Evolutionary conservation across 2,797 vertebrate genomes (phyloP).

Genomic region (Poliocrania exsul): DNA sequence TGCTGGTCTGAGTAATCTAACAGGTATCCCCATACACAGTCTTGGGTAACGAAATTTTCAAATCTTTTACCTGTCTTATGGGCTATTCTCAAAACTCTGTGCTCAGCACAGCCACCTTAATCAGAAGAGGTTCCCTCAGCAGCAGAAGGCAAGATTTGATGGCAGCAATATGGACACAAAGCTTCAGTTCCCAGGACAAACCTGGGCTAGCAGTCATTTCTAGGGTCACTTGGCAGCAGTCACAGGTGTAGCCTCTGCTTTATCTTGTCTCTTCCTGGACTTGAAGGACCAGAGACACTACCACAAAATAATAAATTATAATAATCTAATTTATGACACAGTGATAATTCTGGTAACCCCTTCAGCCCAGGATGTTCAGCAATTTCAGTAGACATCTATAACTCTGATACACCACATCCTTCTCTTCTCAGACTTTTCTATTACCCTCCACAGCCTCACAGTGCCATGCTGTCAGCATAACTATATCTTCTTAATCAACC

Average conservation of each 20-base stretch:
- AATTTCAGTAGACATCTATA: not conserved
- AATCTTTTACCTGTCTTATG: not conserved
- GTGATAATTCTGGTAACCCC: not conserved
- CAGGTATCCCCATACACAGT: fast-evolving
- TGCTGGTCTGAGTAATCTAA: not conserved
- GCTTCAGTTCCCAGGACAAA: not conserved
- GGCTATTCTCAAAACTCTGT: not conserved
- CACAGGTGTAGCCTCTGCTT: not conserved
- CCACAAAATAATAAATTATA: not conserved
- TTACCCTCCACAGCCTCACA: not conserved
- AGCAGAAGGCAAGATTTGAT: not conserved
- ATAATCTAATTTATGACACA: not conserved
- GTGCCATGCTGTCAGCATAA: not conserved
- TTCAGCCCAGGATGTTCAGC: not conserved
- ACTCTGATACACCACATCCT: not conserved
- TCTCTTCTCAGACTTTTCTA: not conserved
- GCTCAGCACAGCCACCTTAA: not conserved
- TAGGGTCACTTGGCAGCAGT: not conserved
- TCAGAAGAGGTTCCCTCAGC: not conserved
- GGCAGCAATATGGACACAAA: not conserved
- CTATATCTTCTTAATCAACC: not conserved
- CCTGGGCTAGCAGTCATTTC: not conserved
- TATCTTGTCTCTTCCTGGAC: not conserved
- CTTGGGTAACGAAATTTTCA: not conserved
- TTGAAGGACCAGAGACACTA: not conserved